Evolutionary conservation across 2,113 vertebrate genomes (phyloP).

Genomic region (Leucoraja erinaceus): DNA sequence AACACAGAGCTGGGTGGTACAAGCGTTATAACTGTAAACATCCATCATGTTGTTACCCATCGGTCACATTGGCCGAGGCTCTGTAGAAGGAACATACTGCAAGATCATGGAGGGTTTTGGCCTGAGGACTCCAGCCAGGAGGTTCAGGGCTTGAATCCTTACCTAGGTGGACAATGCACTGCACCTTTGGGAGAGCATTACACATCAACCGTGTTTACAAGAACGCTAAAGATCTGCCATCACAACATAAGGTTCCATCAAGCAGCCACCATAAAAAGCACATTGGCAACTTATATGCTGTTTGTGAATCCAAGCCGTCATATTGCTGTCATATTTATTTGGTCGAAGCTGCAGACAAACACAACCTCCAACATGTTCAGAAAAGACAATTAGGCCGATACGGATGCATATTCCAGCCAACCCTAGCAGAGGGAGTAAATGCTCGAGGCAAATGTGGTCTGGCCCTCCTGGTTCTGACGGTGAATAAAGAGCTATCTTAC

Average conservation of each 20-base stretch:
- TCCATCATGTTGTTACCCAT: neutral
- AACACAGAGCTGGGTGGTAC: neutral
- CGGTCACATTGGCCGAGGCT: neutral
- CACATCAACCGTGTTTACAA: neutral
- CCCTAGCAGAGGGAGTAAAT: neutral
- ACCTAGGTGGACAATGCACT: neutral
- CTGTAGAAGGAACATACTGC: neutral
- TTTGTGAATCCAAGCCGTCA: neutral
- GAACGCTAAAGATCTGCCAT: neutral
- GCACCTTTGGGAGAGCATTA: neutral
- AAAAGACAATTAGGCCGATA: neutral
- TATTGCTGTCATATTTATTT: neutral
- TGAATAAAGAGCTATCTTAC: too few relatives aligned
- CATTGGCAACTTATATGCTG: neutral
- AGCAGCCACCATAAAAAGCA: neutral
- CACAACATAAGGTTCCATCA: neutral
- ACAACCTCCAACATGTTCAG: neutral
- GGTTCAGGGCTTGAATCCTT: neutral
- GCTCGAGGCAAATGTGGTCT: neutral
- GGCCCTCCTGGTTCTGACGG: too few relatives aligned
- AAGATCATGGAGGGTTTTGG: neutral
- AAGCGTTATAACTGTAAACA: neutral
- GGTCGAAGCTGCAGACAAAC: neutral
- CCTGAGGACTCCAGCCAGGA: neutral
- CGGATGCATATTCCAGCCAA: neutral